Evolutionary conservation across 2,888 invertebrate genomes (phyloP).

Genomic region (Nymphalis c-album): DNA sequence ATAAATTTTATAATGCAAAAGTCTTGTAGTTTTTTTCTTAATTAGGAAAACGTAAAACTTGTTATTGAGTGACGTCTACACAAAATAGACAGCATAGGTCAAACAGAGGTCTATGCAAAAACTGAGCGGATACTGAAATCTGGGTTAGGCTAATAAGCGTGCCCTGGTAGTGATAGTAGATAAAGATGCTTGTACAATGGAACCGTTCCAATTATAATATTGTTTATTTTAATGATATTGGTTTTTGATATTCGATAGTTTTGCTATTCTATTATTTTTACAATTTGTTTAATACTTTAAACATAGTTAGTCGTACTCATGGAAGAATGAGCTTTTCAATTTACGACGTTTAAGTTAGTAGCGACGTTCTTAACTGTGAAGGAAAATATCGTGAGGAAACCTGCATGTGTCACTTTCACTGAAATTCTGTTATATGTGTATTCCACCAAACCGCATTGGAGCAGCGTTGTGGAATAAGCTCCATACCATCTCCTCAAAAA

Average conservation of each 20-base stretch:
- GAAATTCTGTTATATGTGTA: no score
- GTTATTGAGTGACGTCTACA: slow-evolving; percentile 3
- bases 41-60: background rate
- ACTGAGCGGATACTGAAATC: slow-evolving; percentile 16
- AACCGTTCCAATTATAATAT: slow-evolving; percentile 6
- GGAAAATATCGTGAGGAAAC: no score
- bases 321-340: no score
- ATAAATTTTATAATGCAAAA: background rate
- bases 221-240: slow-evolving; percentile 9
- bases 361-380: no score
- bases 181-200: slow-evolving; percentile 11
- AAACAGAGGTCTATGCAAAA: slow-evolving; percentile 14
- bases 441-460: no score
- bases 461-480: no score
- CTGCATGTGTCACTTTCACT: no score
- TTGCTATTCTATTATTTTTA: background rate
- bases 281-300: background rate
- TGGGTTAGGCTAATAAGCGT: slow-evolving; percentile 26
- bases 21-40: no score
- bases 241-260: background rate
- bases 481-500: no score
- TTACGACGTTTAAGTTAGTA: no score
- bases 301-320: no score
- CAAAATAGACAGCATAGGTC: slow-evolving; percentile 3
- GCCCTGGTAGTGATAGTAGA: background rate